Evolutionary conservation across 2,888 invertebrate genomes (phyloP), one percentile per base, ranked within the genome.

Genomic region (Cordylochernes scorpioides): DNA sequence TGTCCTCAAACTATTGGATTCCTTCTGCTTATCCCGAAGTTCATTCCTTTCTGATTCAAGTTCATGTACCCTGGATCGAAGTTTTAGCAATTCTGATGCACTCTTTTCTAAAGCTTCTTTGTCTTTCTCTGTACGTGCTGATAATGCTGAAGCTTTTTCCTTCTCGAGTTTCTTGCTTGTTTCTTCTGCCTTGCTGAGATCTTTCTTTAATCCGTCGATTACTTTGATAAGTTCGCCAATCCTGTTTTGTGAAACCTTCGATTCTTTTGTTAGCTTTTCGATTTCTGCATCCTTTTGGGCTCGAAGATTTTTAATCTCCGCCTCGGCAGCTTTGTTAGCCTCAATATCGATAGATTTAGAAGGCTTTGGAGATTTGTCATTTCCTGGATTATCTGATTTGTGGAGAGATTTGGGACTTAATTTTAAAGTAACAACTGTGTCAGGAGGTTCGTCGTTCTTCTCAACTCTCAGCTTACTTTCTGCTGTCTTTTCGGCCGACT

Each of bases 41-140:
- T 80, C 77, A 46, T 66, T 78, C 25, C 47, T 46, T 6, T 38
- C 30, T 2, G 44, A 58, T 41, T 71, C 70, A 34, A 78, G 55
- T 44, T 82, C 78, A 47, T 75, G 75, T n/a, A 77, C 67, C 49
- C 70, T 71, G 51, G 78, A 73, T 46, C 80, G 77, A 15, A 82
- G 55, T 48, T 73, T 77, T 17, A 74, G 54, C 4, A 71, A 62
- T 51, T 63, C 52, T 7, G 40, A 42, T 5, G 40, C 36, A 2
- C 42, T 38, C 31, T 38, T 41, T 24, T 44, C 42, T 27, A 43
- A 25, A 1, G 35, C 30, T 17, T 39, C 33, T 28, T 42, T 42
- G 33, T 42, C 42, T 15, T 34, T 35, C 30, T 39, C 68, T 6
- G 69, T 63, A 0, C 70, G 28, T 3, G 28, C 21, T 17, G 33